Evolutionary conservation across 2,113 vertebrate species (phyloP).

Genomic region (Chloroceryle aenea): DNA sequence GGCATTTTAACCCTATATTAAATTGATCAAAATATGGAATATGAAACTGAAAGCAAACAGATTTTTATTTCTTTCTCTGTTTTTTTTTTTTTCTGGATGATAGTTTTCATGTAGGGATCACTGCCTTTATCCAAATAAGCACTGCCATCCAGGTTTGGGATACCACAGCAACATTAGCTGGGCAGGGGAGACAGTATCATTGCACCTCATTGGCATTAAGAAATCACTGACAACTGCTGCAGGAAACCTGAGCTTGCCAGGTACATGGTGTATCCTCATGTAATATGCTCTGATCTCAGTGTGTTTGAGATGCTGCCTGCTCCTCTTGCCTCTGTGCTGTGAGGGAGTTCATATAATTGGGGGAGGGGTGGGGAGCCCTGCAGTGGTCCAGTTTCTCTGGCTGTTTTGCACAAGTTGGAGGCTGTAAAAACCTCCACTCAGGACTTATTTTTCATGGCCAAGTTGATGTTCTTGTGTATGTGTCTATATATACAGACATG

Average conservation of each 20-base stretch:
- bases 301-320: not conserved
- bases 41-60: not conserved
- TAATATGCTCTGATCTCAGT: not conserved
- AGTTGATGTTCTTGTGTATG: not conserved
- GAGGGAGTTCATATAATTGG: not conserved
- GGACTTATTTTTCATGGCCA: not conserved
- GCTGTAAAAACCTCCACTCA: not conserved
- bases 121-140: not conserved
- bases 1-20: not conserved
- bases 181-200: not conserved
- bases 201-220: not conserved
- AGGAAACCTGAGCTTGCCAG: not conserved
- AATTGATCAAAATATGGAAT: not conserved
- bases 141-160: not conserved
- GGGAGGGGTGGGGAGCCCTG: rapidly evolving
- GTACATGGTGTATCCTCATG: not conserved
- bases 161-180: not conserved
- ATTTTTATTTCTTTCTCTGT: not conserved
- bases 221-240: not conserved
- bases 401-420: not conserved
- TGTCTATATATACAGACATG: not conserved
- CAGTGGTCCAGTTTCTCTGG: not conserved
- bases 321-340: not conserved
- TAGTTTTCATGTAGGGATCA: rapidly evolving
- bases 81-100: not conserved